Evolutionary conservation across 2,888 invertebrate genomes (phyloP), one percentile per base, ranked within the genome.

Genomic region (Protophormia terraenovae): DNA sequence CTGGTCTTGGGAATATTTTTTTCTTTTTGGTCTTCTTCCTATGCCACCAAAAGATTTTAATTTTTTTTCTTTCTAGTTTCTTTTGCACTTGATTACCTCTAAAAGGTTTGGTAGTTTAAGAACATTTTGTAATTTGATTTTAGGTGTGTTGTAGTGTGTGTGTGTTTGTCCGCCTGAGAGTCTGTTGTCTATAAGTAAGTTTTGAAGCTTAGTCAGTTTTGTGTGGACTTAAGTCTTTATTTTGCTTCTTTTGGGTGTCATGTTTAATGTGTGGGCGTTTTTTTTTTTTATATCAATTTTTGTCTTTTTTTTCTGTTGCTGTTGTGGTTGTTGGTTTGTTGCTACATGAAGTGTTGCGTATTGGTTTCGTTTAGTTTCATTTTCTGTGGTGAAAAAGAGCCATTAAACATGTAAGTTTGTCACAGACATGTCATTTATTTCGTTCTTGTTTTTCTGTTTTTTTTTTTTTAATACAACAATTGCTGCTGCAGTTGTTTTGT

Each of bases 401-500:
- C 69, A 78, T 85, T 75, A 78, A 81, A 81, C 77, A 47, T 82
- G 82, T 85, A 73, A 82, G 81, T 71, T 85, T 85, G 85, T 85
- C 85, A 81, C 85, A 78, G 85, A 82, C 85, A 78, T 64, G 77
- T 82, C 78, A 85, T 85, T 85, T 82, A 82, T 82, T 64, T 82
- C 19, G 58, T 75, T 85, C 19, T 22, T 77, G 16, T 73, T 58
- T 67, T 67, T 60, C 5, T 58, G 66, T 80, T 50, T 77, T 27
- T 69, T 72, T 62, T 62, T 60, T 29, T 32, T 35, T 14, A 69
- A 67, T 55, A 47, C 27, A 55, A 55, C 32, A 66, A 66, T 66
- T 76, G 60, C 69, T 62, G 75, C 50, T 67, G 60, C 35, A 47
- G n/a, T 41, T 41, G 10, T 81, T 69, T 73, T 55, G n/a, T 41